Conservation (phyloP, 2,797 vertebrate species). For the Melopsittacus undulatus region DNA sequence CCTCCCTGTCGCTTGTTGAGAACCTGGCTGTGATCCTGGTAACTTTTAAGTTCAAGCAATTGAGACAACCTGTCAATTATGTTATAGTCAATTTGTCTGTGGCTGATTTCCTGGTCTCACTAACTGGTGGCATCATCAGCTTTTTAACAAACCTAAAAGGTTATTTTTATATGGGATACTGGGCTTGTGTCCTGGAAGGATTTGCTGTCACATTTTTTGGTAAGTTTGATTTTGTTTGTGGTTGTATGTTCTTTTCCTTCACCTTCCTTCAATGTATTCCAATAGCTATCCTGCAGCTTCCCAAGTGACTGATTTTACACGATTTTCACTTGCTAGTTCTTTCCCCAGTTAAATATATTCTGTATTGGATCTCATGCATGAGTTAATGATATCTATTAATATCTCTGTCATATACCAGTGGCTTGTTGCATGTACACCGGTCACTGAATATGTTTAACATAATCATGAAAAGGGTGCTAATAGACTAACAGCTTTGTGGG, state of each 20-base stretch:
- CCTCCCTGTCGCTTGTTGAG: slow-evolving; percentile 84
- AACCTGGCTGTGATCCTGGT: slow-evolving; percentile 91
- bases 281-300: neutral
- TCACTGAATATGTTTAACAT: neutral
- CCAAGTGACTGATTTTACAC: neutral
- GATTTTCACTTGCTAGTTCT: neutral
- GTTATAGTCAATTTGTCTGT: slow-evolving; percentile 89
- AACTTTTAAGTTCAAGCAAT: slow-evolving; percentile 86
- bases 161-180: slow-evolving; percentile 88
- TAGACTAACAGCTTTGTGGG: neutral
- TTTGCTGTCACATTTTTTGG: slow-evolving; percentile 94
- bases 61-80: slow-evolving; percentile 89
- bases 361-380: neutral
- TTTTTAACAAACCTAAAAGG: slow-evolving; percentile 87
- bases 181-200: slow-evolving; percentile 90
- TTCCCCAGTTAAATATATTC: neutral
- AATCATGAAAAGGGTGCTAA: neutral
- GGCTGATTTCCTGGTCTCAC: slow-evolving; percentile 89
- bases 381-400: neutral
- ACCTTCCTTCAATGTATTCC: neutral
- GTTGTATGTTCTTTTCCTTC: neutral
- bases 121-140: slow-evolving; percentile 87
- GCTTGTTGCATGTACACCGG: neutral
- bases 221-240: slow-evolving; percentile 73
- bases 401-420: neutral